Percentiles rank a stretch among this genome's conserved stretches.
phyloP scores from a whole-genome alignment of 2,113 vertebrate genomes.

The Hippocampus zosterae region DNA sequence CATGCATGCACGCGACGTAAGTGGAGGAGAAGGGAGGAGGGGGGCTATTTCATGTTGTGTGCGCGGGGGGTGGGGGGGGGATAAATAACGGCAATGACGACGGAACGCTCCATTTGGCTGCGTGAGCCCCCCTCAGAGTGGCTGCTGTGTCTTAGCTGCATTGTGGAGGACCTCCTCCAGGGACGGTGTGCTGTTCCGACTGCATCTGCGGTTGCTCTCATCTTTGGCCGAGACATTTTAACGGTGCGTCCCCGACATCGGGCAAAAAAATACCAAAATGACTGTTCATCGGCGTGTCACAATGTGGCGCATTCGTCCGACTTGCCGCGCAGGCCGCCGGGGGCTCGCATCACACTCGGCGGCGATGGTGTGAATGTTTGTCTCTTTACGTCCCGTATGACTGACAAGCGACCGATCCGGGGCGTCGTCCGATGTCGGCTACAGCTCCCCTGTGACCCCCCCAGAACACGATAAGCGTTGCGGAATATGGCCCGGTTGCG shows the following conservation, averaged over 20 bases:
- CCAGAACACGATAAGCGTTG: background rate
- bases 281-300: background rate
- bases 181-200: slow-evolving; percentile 40
- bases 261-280: background rate
- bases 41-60: slow-evolving; percentile 34
- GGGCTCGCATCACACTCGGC: background rate
- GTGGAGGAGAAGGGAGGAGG: slow-evolving; percentile 37
- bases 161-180: slow-evolving; percentile 43
- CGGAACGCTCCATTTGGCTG: slow-evolving; percentile 24
- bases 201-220: slow-evolving; percentile 28
- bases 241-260: slow-evolving; percentile 6
- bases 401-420: background rate
- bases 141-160: slow-evolving; percentile 46
- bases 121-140: slow-evolving; percentile 31
- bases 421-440: background rate
- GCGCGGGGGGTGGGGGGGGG: slow-evolving; percentile 37
- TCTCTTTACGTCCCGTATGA: background rate
- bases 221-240: slow-evolving; percentile 17
- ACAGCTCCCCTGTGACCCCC: background rate
- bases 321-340: background rate
- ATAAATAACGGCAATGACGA: slow-evolving; percentile 16
- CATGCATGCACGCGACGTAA: slow-evolving; percentile 30
- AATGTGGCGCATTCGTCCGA: background rate
- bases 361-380: background rate
- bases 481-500: background rate